Conservation (phyloP, 2,113 vertebrate species). For the Theristicus caerulescens region DNA sequence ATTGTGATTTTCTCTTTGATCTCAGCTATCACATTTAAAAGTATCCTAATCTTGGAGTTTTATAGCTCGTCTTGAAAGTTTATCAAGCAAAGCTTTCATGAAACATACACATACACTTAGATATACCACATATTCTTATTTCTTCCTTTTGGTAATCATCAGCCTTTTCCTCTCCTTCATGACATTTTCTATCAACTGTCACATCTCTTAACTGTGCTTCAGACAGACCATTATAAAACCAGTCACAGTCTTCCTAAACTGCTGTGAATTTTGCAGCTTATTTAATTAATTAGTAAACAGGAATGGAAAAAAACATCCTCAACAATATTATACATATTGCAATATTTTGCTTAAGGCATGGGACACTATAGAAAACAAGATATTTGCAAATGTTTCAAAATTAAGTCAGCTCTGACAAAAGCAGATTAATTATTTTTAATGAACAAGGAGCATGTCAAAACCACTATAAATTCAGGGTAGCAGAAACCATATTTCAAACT, state of each 20-base stretch:
- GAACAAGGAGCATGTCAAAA: neutral
- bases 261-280: neutral
- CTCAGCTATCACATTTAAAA: constrained; percentile 7
- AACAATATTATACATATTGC: neutral
- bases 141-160: neutral
- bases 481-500: neutral
- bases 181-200: neutral
- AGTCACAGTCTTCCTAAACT: neutral
- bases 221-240: neutral
- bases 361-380: neutral
- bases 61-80: constrained; percentile 26
- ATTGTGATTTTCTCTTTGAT: constrained; percentile 53
- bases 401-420: fast-evolving
- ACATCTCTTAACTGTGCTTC: neutral
- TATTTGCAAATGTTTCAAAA: neutral
- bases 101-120: neutral
- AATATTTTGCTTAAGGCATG: neutral
- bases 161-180: neutral
- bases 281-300: neutral
- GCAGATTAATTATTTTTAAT: neutral
- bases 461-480: neutral
- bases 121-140: neutral
- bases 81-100: constrained; percentile 9
- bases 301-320: neutral
- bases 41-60: constrained; percentile 38